Evolutionary conservation across 2,888 invertebrate species (phyloP).

Genomic region (Lasioglossum oenotherae): DNA sequence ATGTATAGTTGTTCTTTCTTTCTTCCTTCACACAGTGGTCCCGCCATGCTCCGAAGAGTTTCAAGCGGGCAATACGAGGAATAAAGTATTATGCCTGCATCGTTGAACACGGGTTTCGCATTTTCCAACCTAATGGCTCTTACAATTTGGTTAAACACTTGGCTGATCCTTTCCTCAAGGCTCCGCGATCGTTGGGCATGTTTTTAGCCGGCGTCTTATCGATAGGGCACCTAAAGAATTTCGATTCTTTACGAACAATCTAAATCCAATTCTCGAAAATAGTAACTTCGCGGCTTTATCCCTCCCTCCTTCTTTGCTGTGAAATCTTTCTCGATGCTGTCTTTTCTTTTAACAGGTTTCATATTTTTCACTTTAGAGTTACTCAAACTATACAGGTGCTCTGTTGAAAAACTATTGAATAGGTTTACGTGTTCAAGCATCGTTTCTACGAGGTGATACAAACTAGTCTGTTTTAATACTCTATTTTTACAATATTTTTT

Average conservation of each 20-base stretch:
- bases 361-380: not conserved
- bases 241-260: constrained; percentile 1
- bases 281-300: not conserved
- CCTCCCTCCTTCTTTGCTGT: not conserved
- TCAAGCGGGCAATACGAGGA: constrained; percentile 45
- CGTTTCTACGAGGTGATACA: no score
- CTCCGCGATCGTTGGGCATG: constrained; percentile 2
- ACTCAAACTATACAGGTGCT: not conserved
- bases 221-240: constrained; percentile 19
- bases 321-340: not conserved
- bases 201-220: constrained; percentile 15
- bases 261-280: not conserved
- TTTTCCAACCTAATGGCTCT: constrained; percentile 62
- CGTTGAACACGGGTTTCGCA: constrained; percentile 54
- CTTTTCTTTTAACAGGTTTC: not conserved
- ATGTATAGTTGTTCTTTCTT: constrained; percentile 36
- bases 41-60: constrained; percentile 39
- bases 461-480: no score
- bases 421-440: not conserved
- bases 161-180: constrained; percentile 35
- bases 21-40: constrained; percentile 20
- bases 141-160: constrained; percentile 64
- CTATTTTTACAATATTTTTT: no score
- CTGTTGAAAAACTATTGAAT: not conserved
- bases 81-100: constrained; percentile 52